Evolutionary conservation across 2,113 vertebrate genomes (phyloP).

Genomic region (Mormyrus lacerda): DNA sequence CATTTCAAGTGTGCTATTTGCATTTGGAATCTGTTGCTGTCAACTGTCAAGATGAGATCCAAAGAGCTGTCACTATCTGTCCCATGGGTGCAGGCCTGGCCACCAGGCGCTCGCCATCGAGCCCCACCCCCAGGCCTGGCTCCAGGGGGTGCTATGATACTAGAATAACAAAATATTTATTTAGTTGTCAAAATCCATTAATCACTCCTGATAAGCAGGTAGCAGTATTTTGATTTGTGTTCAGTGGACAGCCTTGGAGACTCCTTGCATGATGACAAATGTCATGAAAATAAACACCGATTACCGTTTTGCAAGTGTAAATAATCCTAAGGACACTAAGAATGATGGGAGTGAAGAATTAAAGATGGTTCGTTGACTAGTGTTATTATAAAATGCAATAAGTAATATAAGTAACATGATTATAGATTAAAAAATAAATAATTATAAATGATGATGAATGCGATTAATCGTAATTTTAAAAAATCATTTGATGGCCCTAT

Average conservation of each 20-base stretch:
- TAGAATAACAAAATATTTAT: not conserved
- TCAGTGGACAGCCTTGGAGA: not conserved
- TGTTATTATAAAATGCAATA: not conserved
- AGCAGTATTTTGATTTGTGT: not conserved
- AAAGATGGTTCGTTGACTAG: no score
- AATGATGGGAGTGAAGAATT: not conserved
- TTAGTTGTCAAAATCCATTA: not conserved
- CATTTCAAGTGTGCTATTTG: no score
- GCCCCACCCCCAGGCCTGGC: no score
- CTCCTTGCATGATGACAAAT: not conserved
- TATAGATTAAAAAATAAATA: not conserved
- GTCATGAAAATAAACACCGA: slow-evolving; percentile 7
- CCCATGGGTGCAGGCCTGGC: no score
- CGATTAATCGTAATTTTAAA: not conserved
- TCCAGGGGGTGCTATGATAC: no score
- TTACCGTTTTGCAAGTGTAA: not conserved
- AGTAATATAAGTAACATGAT: not conserved
- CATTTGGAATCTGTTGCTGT: no score
- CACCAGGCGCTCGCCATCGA: no score
- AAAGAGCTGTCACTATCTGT: no score
- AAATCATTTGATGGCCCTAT: not conserved
- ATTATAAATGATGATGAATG: not conserved
- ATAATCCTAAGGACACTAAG: slow-evolving; percentile 3
- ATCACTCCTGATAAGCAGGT: not conserved
- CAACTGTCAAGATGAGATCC: no score